A percentile compares a stretch with the other conserved stretches of the same genome.
phyloP scores from a whole-genome alignment of 1,140 invertebrate genomes.

The Teleogryllus occipitalis region DNA sequence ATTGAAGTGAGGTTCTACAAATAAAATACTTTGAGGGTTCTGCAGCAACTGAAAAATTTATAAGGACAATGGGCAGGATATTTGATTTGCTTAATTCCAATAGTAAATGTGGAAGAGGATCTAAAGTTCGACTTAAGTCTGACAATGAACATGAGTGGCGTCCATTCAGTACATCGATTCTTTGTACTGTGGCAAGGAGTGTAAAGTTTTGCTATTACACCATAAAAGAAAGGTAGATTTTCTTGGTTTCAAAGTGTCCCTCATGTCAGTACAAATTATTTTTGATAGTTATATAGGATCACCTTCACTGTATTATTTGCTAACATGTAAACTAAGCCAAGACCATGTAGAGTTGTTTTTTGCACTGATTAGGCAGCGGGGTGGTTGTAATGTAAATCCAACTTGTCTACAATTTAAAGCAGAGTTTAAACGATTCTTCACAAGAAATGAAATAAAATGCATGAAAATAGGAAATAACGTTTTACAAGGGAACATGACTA shows the following conservation, averaged over 20 bases:
- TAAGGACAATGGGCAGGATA: background rate
- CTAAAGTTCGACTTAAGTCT: background rate
- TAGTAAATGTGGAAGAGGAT: background rate
- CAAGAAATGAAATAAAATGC: conserved; percentile 3
- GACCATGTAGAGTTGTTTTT: background rate
- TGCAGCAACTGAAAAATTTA: background rate
- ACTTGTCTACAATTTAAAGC: background rate
- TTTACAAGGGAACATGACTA: background rate
- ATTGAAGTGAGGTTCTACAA: background rate
- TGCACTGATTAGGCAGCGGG: background rate
- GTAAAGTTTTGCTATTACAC: background rate
- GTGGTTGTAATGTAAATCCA: background rate
- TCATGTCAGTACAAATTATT: background rate
- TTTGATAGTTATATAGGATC: background rate
- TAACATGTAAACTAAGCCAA: background rate
- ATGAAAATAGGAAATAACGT: background rate
- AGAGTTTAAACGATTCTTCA: background rate
- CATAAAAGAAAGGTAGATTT: background rate
- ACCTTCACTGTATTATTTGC: background rate
- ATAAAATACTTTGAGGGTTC: background rate
- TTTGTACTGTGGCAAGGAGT: background rate
- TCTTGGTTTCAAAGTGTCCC: background rate
- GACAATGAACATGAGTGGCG: background rate
- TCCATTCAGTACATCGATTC: background rate
- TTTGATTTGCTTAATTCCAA: background rate